Evolutionary conservation across 2,888 invertebrate species (phyloP).

Genomic region (Dryococelus australis): DNA sequence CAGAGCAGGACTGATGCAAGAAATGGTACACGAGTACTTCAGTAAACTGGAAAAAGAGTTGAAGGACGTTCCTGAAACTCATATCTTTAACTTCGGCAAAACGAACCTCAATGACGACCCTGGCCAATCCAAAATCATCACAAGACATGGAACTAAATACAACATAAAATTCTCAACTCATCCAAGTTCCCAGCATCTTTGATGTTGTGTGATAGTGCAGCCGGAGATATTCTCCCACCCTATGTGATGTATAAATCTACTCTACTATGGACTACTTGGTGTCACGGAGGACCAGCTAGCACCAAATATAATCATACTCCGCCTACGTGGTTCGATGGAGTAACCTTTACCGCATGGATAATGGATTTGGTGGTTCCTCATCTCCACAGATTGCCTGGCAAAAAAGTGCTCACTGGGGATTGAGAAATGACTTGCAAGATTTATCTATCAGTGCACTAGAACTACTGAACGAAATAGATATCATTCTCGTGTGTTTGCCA

Average conservation of each 20-base stretch:
- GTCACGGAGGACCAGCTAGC: neutral
- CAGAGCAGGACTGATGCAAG: too few relatives aligned
- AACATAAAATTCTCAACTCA: too few relatives aligned
- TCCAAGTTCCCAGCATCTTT: neutral
- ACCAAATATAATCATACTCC: neutral
- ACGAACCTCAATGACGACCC: neutral
- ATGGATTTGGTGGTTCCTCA: neutral
- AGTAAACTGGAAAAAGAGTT: too few relatives aligned
- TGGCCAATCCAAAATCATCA: neutral
- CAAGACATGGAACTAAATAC: neutral
- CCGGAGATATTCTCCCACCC: neutral
- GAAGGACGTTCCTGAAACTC: too few relatives aligned
- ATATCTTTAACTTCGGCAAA: neutral
- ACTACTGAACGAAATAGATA: neutral
- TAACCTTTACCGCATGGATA: neutral
- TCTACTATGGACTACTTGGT: neutral
- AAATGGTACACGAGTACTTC: too few relatives aligned
- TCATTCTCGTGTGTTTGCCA: neutral
- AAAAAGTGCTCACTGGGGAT: neutral
- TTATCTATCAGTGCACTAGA: neutral
- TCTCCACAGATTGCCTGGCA: neutral
- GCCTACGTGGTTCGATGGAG: too few relatives aligned
- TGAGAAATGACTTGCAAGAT: constrained; percentile 6
- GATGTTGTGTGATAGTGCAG: too few relatives aligned
- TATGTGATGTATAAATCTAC: neutral